Conservation (phyloP, 1,140 invertebrate species). For the Magallana ariakensis region DNA sequence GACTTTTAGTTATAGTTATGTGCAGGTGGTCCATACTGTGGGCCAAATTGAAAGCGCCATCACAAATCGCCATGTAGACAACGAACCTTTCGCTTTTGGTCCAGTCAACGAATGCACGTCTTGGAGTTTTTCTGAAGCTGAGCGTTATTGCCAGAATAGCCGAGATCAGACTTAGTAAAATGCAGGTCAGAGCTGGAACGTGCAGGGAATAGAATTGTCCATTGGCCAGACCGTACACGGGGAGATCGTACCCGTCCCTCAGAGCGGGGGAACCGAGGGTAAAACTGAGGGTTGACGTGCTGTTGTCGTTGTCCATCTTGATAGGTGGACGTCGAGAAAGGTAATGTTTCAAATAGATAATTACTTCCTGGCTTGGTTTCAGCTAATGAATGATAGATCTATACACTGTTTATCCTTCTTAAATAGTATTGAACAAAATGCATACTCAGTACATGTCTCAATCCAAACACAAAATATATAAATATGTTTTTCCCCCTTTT, state of each 20-base stretch:
- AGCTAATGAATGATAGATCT: no score
- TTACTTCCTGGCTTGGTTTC: not conserved
- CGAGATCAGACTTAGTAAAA: slow-evolving; percentile 21
- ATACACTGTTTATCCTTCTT: no score
- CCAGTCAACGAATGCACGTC: slow-evolving; percentile 44
- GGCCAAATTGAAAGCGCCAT: slow-evolving; percentile 51
- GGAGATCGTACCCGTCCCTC: slow-evolving; percentile 40
- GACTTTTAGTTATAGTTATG: slow-evolving; percentile 38
- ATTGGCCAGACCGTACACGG: slow-evolving; percentile 46
- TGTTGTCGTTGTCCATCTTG: not conserved
- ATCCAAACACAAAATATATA: no score
- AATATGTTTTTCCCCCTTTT: no score
- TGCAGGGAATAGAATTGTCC: slow-evolving; percentile 38
- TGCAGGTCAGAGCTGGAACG: slow-evolving; percentile 43
- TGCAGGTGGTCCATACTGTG: slow-evolving; percentile 55
- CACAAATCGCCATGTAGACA: slow-evolving; percentile 54
- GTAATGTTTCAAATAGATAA: not conserved
- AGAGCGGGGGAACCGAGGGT: no score
- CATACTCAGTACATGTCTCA: no score
- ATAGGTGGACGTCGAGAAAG: not conserved
- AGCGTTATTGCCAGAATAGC: slow-evolving; percentile 27
- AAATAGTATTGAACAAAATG: no score
- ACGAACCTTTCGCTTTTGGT: slow-evolving; percentile 55
- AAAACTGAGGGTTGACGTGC: not conserved
- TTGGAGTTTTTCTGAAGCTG: slow-evolving; percentile 38